Percentiles rank a stretch among this genome's conserved stretches.
Conservation (phyloP, 2,888 invertebrate genomes). For the Proisotoma minuta region DNA sequence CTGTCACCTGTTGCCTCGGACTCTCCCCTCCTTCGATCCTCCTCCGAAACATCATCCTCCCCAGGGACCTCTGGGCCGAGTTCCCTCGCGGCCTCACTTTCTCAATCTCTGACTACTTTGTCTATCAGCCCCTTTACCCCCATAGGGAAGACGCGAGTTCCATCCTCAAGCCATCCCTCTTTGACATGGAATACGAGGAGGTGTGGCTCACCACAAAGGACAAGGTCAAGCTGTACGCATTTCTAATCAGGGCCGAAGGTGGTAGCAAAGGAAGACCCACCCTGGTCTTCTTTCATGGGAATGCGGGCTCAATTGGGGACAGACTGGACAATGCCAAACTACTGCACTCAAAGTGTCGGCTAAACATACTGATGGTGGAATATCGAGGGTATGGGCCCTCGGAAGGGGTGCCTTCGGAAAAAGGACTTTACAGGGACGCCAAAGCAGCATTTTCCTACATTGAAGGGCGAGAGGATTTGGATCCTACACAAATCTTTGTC, state of each 20-base stretch:
- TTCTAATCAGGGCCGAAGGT: constrained; percentile 66
- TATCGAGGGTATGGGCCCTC: constrained; percentile 91
- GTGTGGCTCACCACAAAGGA: constrained; percentile 68
- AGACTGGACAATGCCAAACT: constrained; percentile 79
- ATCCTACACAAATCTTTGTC: constrained; percentile 74
- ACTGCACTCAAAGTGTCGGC: constrained; percentile 70
- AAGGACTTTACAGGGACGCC: constrained; percentile 79
- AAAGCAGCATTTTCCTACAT: constrained; percentile 80
- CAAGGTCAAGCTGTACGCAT: constrained; percentile 72
- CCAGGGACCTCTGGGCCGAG: constrained; percentile 6
- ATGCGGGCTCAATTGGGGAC: constrained; percentile 95
- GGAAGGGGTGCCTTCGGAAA: constrained; percentile 78
- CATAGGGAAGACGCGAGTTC: constrained; percentile 80
- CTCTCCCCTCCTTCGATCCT: not conserved
- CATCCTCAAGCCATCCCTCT: constrained; percentile 71
- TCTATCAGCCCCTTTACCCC: constrained; percentile 87
- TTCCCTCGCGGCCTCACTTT: constrained; percentile 2
- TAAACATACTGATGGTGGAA: constrained; percentile 83
- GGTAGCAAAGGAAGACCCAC: constrained; percentile 67
- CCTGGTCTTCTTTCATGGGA: constrained; percentile 86
- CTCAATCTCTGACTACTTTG: constrained; percentile 65
- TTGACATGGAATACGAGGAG: constrained; percentile 82
- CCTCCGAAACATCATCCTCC: constrained; percentile 14
- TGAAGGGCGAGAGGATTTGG: constrained; percentile 71
- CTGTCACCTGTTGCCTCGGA: not conserved